Conservation (phyloP, 1,140 invertebrate species). For the Habropoda laboriosa region DNA sequence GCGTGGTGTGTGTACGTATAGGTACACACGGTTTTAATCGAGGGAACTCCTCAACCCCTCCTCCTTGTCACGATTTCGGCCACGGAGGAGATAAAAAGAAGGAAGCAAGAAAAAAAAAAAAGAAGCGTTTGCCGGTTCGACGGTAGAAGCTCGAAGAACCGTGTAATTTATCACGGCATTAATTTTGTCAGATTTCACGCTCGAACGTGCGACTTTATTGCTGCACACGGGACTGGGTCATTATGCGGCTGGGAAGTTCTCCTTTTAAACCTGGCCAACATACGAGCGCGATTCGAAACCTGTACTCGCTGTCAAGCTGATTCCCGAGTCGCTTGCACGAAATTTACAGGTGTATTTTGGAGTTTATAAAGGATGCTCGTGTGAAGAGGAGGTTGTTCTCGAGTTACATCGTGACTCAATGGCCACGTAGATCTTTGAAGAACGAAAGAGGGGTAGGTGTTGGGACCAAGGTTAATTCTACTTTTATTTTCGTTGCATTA, state of each 20-base stretch:
- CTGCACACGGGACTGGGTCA: not conserved
- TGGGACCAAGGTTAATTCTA: not conserved
- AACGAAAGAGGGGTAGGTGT: too few relatives aligned
- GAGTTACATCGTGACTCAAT: not conserved
- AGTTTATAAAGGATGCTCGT: not conserved
- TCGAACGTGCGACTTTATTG: conserved; percentile 20
- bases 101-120: not conserved
- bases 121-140: not conserved
- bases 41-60: not conserved
- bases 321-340: not conserved
- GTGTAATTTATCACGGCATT: conserved; percentile 32
- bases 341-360: not conserved
- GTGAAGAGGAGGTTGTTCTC: not conserved
- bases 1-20: too few relatives aligned
- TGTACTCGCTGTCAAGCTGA: not conserved
- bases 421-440: conserved; percentile 1
- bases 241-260: not conserved
- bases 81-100: not conserved
- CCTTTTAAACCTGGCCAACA: not conserved
- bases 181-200: conserved; percentile 33
- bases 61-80: not conserved
- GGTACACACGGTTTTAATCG: conserved; percentile 1
- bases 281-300: not conserved
- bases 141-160: not conserved
- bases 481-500: not conserved